Conservation (phyloP, 2,797 vertebrate genomes). For the Cyclopterus lumpus region DNA sequence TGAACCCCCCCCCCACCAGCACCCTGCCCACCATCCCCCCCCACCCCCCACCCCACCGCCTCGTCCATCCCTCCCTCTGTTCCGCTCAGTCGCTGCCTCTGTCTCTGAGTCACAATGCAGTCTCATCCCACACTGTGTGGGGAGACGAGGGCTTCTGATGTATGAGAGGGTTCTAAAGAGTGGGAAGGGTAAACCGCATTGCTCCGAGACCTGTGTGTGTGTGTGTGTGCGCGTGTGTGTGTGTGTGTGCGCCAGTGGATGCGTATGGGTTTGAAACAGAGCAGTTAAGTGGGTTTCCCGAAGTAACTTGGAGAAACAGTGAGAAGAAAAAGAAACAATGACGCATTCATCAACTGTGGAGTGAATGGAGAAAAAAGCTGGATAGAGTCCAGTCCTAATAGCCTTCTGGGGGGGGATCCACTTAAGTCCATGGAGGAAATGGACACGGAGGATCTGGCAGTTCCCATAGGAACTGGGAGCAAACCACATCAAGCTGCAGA, state of each 20-base stretch:
- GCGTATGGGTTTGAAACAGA: conserved; percentile 48
- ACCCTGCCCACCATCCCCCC: too few relatives aligned
- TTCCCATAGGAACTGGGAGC: conserved; percentile 74
- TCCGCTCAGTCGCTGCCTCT: conserved; percentile 56
- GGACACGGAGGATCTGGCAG: conserved; percentile 44
- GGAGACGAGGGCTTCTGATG: conserved; percentile 79
- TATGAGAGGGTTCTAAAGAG: conserved; percentile 77
- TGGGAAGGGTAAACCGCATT: conserved; percentile 74
- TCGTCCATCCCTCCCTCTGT: conserved; percentile 20
- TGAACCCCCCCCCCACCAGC: conserved; percentile 41
- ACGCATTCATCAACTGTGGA: conserved; percentile 52
- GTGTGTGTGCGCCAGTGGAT: conserved; percentile 34
- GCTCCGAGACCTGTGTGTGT: conserved; percentile 62
- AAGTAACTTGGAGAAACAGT: conserved; percentile 57
- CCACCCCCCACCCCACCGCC: conserved; percentile 52
- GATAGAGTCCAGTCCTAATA: conserved; percentile 50
- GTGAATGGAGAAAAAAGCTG: conserved; percentile 44
- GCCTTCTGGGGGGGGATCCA: conserved; percentile 50
- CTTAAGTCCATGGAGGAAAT: conserved; percentile 63
- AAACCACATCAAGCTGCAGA: conserved; percentile 51
- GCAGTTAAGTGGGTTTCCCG: conserved; percentile 51
- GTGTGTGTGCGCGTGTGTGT: conserved; percentile 24
- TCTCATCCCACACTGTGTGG: conserved; percentile 81
- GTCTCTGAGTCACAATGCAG: conserved; percentile 80
- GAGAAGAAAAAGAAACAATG: conserved; percentile 62